Base-by-base conservation (phyloP, 2,888 invertebrate species). In the Geotrupes spiniger region DNA sequence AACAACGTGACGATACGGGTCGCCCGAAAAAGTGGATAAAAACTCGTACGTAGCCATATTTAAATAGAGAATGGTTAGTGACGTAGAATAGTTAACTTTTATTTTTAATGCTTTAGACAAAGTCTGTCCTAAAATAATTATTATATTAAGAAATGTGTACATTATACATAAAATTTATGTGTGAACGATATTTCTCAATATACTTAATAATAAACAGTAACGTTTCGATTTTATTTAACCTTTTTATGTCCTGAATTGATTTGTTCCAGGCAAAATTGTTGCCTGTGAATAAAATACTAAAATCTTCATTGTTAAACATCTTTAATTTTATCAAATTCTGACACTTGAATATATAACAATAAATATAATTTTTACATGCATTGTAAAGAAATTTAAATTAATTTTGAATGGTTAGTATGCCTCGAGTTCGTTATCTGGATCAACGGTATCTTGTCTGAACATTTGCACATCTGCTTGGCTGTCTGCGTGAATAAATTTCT, bases 391-490 rank as follows among this genome's bases (percentile, higher is more conserved):
- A n/a, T n/a, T n/a, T n/a, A n/a, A n/a, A n/a, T n/a, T n/a, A n/a
- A n/a, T n/a, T n/a, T n/a, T n/a, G n/a, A n/a, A n/a, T n/a, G n/a
- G n/a, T n/a, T n/a, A n/a, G n/a, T n/a, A n/a, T n/a, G n/a, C n/a
- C n/a, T n/a, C n/a, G n/a, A n/a, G n/a, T 61, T 70, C 67, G 29
- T 58, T 56, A 43, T 72, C 73, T 41, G 64, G 66, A 57, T 78
- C 78, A 29, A 84, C 76, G 37, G 84, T 84, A 64, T 85, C 84
- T 72, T 84, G 84, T 42, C 84, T 77, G 75, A 86, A 85, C 73
- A 80, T 78, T 73, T 85, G 85, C 52, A 85, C 82, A 60, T 84
- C 85, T 2, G 81, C 85, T 71, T 85, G 84, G 69, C 85, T 85
- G 71, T 86, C 86, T 2, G 82, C 83, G 56, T 81, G 79, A 54